Conservation (phyloP, 2,797 vertebrate species). For the Stomatorhinus walkeri region DNA sequence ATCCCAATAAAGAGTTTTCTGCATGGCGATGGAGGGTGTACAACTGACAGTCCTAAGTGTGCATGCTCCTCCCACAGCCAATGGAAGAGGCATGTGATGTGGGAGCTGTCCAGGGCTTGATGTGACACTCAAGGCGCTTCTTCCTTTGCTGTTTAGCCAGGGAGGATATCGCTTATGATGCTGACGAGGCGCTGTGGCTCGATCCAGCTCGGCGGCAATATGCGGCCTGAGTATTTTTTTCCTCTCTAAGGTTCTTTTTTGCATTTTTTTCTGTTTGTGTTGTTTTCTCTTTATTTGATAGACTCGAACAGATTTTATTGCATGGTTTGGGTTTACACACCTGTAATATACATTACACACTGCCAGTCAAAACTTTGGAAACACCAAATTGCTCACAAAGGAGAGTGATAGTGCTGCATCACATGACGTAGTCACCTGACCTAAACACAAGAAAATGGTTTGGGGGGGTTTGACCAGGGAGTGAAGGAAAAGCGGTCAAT, state of each 20-base stretch:
- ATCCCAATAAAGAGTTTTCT: background rate
- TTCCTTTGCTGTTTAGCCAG: background rate
- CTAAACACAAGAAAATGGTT: background rate
- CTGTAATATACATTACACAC: background rate
- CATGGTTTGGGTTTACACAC: background rate
- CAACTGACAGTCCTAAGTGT: background rate
- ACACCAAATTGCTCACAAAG: background rate
- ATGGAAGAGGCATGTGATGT: background rate
- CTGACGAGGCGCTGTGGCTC: background rate
- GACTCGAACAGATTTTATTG: background rate
- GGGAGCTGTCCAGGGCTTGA: background rate
- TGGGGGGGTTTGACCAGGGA: background rate
- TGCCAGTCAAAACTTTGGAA: background rate
- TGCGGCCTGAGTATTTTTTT: background rate
- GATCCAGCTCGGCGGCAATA: background rate
- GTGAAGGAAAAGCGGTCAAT: background rate
- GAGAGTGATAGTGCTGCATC: background rate
- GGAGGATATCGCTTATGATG: background rate
- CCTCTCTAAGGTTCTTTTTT: background rate
- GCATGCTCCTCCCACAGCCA: background rate
- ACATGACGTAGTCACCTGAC: background rate
- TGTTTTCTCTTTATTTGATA: background rate
- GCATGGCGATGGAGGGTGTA: background rate
- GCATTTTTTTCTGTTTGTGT: background rate
- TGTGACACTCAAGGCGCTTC: background rate